Evolutionary conservation across 1,140 invertebrate genomes (phyloP).

Genomic region (Camponotus pennsylvanicus): DNA sequence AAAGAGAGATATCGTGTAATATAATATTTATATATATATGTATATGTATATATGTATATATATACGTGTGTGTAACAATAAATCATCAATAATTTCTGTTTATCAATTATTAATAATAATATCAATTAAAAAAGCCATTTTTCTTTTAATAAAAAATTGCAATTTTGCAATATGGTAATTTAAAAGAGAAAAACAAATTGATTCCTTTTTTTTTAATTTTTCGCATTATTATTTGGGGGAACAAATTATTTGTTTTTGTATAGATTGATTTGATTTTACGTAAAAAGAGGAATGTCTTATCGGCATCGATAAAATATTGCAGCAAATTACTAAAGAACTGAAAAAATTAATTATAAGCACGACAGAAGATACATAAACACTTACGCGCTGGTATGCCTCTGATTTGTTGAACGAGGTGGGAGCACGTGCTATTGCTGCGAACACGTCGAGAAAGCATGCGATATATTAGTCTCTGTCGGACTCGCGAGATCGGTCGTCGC

Average conservation of each 20-base stretch:
- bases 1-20: background rate
- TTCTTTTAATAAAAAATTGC: background rate
- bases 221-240: background rate
- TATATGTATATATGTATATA: too few species aligned
- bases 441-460: conserved; percentile 54
- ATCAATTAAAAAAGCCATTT: background rate
- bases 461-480: conserved; percentile 68
- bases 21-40: background rate
- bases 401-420: conserved; percentile 66
- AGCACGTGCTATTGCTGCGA: conserved; percentile 52
- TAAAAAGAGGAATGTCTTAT: background rate
- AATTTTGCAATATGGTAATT: background rate
- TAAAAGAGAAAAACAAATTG: background rate
- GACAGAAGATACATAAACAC: background rate
- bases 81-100: background rate
- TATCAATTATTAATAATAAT: background rate
- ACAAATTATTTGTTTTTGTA: background rate
- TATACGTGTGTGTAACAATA: background rate
- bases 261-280: background rate
- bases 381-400: conserved; percentile 46
- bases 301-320: background rate
- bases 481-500: conserved; percentile 58
- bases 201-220: background rate
- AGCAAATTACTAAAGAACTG: conserved; percentile 8
- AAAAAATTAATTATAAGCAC: conserved; percentile 21